These are phyloP conservation scores for Gambusia yucatana DNA, from an alignment of 2,797 vertebrate genomes.

Conservation along the genomic window DNA sequence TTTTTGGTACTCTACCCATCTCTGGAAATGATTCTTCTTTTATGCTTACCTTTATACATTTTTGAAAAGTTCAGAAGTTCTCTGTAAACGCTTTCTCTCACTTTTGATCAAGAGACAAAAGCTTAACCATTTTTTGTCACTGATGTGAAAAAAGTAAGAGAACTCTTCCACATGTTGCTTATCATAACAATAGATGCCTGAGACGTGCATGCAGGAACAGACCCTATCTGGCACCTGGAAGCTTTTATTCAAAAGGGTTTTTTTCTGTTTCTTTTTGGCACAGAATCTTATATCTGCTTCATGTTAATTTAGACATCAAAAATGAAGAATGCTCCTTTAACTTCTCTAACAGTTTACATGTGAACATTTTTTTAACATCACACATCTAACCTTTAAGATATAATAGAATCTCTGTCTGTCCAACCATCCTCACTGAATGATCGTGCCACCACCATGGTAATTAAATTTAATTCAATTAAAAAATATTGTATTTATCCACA, in stretches of 20 bases:
- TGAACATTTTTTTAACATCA: background rate
- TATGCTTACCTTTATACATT: background rate
- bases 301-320: background rate
- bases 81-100: slow-evolving; percentile 2
- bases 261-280: background rate
- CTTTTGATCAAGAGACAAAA: background rate
- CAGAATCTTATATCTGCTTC: background rate
- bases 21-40: background rate
- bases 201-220: background rate
- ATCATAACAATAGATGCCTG: background rate
- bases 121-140: background rate
- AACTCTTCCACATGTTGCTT: slow-evolving; percentile 1
- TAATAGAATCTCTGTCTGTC: background rate
- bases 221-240: slow-evolving; percentile 2
- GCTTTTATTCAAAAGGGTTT: slow-evolving; percentile 1
- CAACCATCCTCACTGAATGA: background rate
- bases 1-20: background rate
- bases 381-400: background rate
- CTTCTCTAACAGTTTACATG: background rate
- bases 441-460: background rate
- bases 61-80: slow-evolving; percentile 1
- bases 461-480: no score
- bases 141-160: background rate
- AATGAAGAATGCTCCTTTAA: background rate
- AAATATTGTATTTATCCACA: background rate